A percentile compares a stretch with the other conserved stretches of the same genome.
Conservation (phyloP, 1,140 invertebrate species). For the Galendromus occidentalis region DNA sequence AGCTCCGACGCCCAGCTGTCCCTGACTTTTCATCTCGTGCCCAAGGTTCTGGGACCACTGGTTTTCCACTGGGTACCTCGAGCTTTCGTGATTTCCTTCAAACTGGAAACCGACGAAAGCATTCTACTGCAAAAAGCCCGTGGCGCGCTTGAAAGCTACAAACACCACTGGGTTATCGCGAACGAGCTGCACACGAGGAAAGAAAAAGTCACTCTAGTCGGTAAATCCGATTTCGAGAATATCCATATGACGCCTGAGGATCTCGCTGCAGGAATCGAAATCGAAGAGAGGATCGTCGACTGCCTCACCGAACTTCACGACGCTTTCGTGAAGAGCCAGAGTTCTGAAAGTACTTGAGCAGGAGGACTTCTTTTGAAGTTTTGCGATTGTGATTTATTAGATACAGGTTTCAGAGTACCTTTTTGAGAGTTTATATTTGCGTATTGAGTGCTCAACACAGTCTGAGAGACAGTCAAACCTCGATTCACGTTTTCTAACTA, state of each 20-base stretch:
- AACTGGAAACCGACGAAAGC: conserved; percentile 82
- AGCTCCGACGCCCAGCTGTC: conserved; percentile 56
- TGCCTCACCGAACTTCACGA: conserved; percentile 41
- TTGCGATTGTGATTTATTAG: no score
- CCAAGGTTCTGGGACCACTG: conserved; percentile 78
- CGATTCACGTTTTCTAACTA: no score
- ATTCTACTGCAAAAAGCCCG: conserved; percentile 66
- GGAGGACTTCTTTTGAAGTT: no score
- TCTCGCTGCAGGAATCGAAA: conserved; percentile 50
- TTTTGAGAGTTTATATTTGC: no score
- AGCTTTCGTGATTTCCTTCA: conserved; percentile 89
- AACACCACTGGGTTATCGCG: conserved; percentile 83
- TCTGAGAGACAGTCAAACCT: no score
- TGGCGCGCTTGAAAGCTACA: conserved; percentile 69
- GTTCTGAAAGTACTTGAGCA: no score
- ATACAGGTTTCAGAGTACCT: no score
- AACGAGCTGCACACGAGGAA: conserved; percentile 73
- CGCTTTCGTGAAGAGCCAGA: conserved; percentile 22
- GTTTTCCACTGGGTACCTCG: conserved; percentile 74
- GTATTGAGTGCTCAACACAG: no score
- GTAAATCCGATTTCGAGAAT: conserved; percentile 38
- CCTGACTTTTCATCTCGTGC: conserved; percentile 73
- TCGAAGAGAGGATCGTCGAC: conserved; percentile 58
- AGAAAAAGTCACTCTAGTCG: conserved; percentile 55
- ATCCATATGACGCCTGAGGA: conserved; percentile 48